phyloP scores from a whole-genome alignment of 1,140 invertebrate species.

The Lasioglossum albipes region DNA sequence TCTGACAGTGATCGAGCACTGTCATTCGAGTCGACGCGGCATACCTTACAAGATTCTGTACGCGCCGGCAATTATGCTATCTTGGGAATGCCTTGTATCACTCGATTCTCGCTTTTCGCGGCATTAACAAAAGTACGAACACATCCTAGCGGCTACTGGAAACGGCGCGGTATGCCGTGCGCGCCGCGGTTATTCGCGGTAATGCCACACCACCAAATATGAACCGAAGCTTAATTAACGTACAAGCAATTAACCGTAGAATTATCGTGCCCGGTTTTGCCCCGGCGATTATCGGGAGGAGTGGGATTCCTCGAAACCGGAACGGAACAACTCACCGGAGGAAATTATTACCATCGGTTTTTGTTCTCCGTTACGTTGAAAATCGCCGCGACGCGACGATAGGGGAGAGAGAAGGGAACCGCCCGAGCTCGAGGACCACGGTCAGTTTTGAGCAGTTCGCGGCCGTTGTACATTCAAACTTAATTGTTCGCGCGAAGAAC shows the following conservation, averaged over 20 bases:
- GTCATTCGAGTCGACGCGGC: conserved; percentile 61
- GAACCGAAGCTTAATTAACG: conserved; percentile 54
- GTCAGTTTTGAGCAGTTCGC: conserved; percentile 1
- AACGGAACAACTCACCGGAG: conserved; percentile 24
- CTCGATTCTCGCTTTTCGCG: conserved; percentile 67
- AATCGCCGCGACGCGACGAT: not conserved
- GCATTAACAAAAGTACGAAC: conserved; percentile 63
- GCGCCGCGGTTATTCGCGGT: conserved; percentile 37
- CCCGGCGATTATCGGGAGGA: conserved; percentile 32
- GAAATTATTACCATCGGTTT: conserved; percentile 36
- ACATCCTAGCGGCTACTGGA: conserved; percentile 50
- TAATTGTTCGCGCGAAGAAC: conserved; percentile 1
- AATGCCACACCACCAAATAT: conserved; percentile 47
- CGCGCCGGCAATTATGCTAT: conserved; percentile 68
- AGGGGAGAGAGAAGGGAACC: not conserved
- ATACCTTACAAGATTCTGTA: conserved; percentile 68
- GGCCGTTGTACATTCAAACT: conserved; percentile 8
- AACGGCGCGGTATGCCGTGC: conserved; percentile 35
- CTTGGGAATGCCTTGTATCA: conserved; percentile 67
- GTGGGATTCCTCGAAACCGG: conserved; percentile 42
- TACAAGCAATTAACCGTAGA: conserved; percentile 50
- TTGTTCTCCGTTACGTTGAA: conserved; percentile 28
- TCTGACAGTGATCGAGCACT: conserved; percentile 67
- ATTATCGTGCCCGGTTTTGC: conserved; percentile 48
- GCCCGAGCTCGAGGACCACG: not conserved